phyloP scores from a whole-genome alignment of 2,113 vertebrate species.

The Peucedramus taeniatus region DNA sequence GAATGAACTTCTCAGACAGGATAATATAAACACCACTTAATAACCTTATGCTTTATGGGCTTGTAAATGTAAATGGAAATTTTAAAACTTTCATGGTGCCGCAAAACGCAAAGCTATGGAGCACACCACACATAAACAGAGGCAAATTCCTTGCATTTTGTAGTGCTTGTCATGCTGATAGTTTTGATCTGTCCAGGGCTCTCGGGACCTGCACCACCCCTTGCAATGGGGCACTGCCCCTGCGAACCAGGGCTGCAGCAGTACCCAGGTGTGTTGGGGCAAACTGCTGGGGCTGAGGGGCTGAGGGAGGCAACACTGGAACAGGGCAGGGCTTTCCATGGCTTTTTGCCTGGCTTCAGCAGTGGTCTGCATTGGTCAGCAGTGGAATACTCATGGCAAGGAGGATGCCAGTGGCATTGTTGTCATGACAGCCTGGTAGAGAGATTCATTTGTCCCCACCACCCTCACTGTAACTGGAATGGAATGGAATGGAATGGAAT shows the following conservation, averaged over 20 bases:
- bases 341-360: not conserved
- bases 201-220: rapidly evolving
- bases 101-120: not conserved
- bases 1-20: not conserved
- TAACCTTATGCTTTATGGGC: constrained; percentile 31
- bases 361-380: not conserved
- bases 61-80: constrained; percentile 33
- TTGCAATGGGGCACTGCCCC: not conserved
- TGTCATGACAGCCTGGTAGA: not conserved
- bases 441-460: not conserved
- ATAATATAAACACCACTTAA: constrained; percentile 33
- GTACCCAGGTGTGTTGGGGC: not conserved
- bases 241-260: rapidly evolving
- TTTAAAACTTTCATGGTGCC: not conserved
- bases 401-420: not conserved
- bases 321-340: not conserved
- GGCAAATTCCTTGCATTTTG: not conserved
- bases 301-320: not conserved
- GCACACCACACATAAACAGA: not conserved
- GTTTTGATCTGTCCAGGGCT: not conserved
- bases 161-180: not conserved
- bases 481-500: rapidly evolving
- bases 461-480: not conserved
- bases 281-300: rapidly evolving
- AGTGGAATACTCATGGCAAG: not conserved